Percentiles rank a stretch among this genome's conserved stretches.
Conservation (phyloP, 2,888 invertebrate genomes). For the Noctua comes region DNA sequence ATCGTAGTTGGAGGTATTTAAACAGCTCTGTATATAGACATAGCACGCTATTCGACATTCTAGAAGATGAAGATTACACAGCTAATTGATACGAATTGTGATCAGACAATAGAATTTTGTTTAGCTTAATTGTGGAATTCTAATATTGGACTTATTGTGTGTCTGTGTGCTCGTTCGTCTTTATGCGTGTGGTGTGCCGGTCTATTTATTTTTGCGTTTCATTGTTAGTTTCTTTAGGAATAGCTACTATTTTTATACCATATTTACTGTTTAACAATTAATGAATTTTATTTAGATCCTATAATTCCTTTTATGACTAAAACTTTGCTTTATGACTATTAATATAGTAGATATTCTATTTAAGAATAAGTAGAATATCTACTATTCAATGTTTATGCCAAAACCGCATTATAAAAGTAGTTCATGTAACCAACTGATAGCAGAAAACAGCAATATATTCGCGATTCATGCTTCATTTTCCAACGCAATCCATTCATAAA, state of each 20-base stretch:
- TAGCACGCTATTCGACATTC: conserved; percentile 45
- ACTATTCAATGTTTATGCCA: not conserved
- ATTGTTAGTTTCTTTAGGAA: not conserved
- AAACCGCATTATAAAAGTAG: not conserved
- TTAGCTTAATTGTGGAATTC: conserved; percentile 8
- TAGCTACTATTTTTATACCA: not conserved
- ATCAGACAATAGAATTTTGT: conserved; percentile 32
- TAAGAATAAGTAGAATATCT: too few species aligned
- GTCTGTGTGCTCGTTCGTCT: not conserved
- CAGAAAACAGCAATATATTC: not conserved
- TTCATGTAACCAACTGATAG: not conserved
- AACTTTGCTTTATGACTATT: not conserved
- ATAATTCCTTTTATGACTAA: not conserved
- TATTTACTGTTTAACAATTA: not conserved
- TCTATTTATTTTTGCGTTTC: conserved; percentile 7
- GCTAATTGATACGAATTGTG: conserved; percentile 34
- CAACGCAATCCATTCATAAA: conserved; percentile 5
- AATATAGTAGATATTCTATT: too few species aligned
- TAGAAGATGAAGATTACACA: conserved; percentile 5
- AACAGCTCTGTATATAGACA: conserved; percentile 18
- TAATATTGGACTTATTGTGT: not conserved
- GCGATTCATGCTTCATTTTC: conserved; percentile 3
- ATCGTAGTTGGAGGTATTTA: conserved; percentile 12
- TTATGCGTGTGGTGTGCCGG: not conserved
- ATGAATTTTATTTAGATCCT: not conserved